Conservation (phyloP, 2,888 invertebrate genomes). For the Lottia gigantea region DNA sequence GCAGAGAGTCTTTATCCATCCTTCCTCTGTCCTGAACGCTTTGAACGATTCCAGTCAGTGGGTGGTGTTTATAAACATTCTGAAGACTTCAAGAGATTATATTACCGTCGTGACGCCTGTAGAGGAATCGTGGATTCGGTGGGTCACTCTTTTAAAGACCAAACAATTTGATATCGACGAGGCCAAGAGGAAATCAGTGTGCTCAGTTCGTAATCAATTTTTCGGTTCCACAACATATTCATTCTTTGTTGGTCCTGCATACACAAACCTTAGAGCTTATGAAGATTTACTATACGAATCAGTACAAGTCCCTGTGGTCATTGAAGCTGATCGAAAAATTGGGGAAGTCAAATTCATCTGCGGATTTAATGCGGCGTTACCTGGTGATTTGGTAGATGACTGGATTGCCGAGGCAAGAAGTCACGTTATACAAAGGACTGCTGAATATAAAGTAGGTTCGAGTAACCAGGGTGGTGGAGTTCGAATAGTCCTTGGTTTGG, state of each 20-base stretch:
- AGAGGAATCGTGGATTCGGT: constrained; percentile 40
- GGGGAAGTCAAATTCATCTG: constrained; percentile 45
- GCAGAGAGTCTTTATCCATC: constrained; percentile 51
- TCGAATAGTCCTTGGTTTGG: constrained; percentile 40
- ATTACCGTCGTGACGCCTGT: constrained; percentile 53
- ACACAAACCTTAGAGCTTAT: constrained; percentile 35
- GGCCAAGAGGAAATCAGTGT: constrained; percentile 33
- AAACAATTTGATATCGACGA: constrained; percentile 34
- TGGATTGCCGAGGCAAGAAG: not conserved
- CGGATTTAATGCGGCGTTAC: constrained; percentile 3
- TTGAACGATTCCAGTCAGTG: constrained; percentile 49
- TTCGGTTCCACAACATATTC: constrained; percentile 41
- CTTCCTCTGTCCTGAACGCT: constrained; percentile 49
- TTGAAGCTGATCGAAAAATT: constrained; percentile 42
- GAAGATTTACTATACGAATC: constrained; percentile 35
- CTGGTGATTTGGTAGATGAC: not conserved
- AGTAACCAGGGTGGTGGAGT: constrained; percentile 30
- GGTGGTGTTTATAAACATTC: constrained; percentile 52
- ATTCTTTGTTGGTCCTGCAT: constrained; percentile 46
- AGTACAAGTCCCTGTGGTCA: constrained; percentile 33
- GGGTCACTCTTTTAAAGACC: constrained; percentile 26
- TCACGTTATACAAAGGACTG: constrained; percentile 16
- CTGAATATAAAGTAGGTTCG: constrained; percentile 27
- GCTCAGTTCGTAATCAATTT: constrained; percentile 28
- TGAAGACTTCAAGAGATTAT: constrained; percentile 52